Evolutionary conservation across 2,113 vertebrate species (phyloP).

Genomic region (Caloenas nicobarica): DNA sequence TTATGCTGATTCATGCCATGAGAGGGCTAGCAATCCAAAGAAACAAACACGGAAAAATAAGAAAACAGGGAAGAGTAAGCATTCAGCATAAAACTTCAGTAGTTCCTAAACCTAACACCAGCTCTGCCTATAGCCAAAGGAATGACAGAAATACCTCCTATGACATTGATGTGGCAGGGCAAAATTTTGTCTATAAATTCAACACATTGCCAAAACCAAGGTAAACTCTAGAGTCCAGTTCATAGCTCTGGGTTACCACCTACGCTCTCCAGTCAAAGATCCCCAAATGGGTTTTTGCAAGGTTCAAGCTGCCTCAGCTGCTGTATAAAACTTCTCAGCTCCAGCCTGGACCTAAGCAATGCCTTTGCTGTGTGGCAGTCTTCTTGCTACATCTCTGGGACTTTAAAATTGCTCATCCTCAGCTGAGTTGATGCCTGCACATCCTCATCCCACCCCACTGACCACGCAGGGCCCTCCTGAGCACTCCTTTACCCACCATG

Average conservation of each 20-base stretch:
- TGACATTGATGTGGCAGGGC: neutral
- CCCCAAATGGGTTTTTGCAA: neutral
- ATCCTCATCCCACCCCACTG: neutral
- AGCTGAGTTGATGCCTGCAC: neutral
- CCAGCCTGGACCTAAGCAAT: neutral
- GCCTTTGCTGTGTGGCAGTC: neutral
- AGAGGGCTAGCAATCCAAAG: neutral
- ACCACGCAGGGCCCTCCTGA: neutral
- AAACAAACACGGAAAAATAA: neutral
- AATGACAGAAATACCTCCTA: neutral
- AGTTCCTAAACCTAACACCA: neutral
- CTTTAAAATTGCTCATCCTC: neutral
- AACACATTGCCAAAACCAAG: neutral
- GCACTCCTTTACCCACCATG: neutral
- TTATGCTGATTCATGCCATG: neutral
- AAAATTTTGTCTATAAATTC: neutral
- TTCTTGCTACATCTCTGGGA: neutral
- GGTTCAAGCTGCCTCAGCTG: neutral
- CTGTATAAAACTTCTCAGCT: fast-evolving
- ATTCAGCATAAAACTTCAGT: neutral
- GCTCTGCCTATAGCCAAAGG: neutral
- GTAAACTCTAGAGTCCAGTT: neutral
- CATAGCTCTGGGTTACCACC: neutral
- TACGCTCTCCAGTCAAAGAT: neutral
- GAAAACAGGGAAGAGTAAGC: neutral